Evolutionary conservation across 2,888 invertebrate species (phyloP), one percentile per base, ranked within the genome.

Genomic region (Dastarcus helophoroides): DNA sequence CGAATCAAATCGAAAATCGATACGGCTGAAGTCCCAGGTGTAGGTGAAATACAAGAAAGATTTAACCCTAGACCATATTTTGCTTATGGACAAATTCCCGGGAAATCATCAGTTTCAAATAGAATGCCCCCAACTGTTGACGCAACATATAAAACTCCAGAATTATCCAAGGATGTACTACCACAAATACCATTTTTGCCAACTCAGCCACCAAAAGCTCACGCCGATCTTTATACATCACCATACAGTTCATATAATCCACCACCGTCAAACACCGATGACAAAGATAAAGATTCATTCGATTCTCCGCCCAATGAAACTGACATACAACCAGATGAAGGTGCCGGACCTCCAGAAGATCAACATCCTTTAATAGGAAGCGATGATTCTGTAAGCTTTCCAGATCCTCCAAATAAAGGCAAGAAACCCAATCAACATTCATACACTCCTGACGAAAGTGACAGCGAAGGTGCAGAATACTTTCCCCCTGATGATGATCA

Each of bases 11-110:
- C 43, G 28, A 42, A 49, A n/a, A n/a, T n/a, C 10, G 35, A 38
- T 17, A 41, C 44, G 14, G 50, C 48, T 30, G 33, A 38, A 30
- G 37, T 53, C 11, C 57, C 58, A 8, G 54, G 47, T 14, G 49
- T 51, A 31, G 61, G 59, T 11, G 60, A 59, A 43, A 56, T 60
- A 6, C 54, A 60, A 43, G 59, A 62, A 30, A 42, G 62, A 21
- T 62, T 57, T 33, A 55, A 60, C 37, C 56, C 58, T 2, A 44
- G 50, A 29, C 62, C 62, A 3, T 56, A 55, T 38, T 60, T 61
- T 36, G 49, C 51, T 14, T 59, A 57, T 30, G 39, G 34, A 16
- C 37, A 43, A 25, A 35, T 36, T 14, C 36, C 33, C n/a, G 26
- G 32, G 14, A 33, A 29, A 31, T 17, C 23, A 26, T 2, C n/a